A percentile compares a stretch with the other conserved stretches of the same genome.
These are phyloP conservation scores for Anthoptus insignis DNA, from an alignment of 2,888 invertebrate species.

Conservation along the genomic window DNA sequence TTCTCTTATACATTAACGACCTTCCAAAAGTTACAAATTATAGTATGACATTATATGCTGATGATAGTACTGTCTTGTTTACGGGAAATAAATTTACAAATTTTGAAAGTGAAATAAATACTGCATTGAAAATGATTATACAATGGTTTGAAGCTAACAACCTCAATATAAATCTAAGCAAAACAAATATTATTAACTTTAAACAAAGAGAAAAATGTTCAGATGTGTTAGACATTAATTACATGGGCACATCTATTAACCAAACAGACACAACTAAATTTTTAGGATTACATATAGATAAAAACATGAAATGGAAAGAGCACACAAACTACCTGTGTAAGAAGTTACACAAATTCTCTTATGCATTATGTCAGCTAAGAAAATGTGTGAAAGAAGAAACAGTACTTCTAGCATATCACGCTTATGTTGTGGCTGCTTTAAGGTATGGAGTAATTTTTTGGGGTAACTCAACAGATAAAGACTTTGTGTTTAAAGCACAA, in stretches of 20 bases:
- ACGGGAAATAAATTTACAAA: not conserved
- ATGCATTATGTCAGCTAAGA: not conserved
- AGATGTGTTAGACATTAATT: too few species aligned
- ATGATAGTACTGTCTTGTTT: conserved; percentile 3
- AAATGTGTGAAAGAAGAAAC: not conserved
- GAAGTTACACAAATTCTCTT: not conserved
- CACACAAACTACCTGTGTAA: not conserved
- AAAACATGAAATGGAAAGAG: conserved; percentile 7
- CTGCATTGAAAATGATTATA: not conserved
- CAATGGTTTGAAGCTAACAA: conserved; percentile 9
- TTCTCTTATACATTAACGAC: conserved; percentile 1
- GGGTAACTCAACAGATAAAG: conserved; percentile 37
- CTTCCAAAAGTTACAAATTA: not conserved
- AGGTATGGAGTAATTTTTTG: conserved; percentile 41
- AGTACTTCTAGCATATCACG: conserved; percentile 4
- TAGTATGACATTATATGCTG: conserved; percentile 6
- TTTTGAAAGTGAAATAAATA: not conserved
- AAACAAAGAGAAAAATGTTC: not conserved
- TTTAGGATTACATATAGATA: conserved; percentile 1
- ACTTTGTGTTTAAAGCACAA: conserved; percentile 31
- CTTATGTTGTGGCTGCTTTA: conserved; percentile 35
- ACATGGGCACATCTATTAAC: too few species aligned
- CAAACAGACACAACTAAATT: not conserved
- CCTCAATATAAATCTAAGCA: conserved; percentile 4
- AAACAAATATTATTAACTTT: conserved; percentile 1